Evolutionary conservation across 2,888 invertebrate genomes (phyloP), one percentile per base, ranked within the genome.

Genomic region (Ctenicera cuprea): DNA sequence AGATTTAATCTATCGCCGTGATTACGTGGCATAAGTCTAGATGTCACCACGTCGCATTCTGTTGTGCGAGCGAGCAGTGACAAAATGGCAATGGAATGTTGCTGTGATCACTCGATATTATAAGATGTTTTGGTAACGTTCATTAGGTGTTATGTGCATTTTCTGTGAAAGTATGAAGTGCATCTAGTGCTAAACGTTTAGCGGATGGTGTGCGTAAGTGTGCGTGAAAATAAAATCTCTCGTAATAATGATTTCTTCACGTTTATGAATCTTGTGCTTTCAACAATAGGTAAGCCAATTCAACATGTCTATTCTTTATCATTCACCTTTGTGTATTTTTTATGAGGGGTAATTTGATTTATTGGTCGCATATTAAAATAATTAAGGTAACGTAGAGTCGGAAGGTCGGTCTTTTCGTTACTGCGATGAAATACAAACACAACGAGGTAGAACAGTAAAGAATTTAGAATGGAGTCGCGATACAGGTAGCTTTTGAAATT

Each of bases 41-140:
- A 80, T 79, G 80, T 78, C 80, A 79, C 77, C 76, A 76, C 75
- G 43, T 71, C 66, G 65, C 50, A 43, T 65, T 74, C 78, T 79
- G 77, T 76, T 78, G 73, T 71, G 66, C 65, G 76, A 78, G 72
- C 73, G 78, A 80, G 76, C 79, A 86, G 86, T 87, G 86, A 87
- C 87, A 87, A 87, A 86, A 87, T 87, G 87, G 87, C 87, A 87
- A 86, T 85, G 86, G 86, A 86, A 86, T 87, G 87, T 86, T 75
- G 72, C 71, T 75, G 69, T 69, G 59, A 67, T 61, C 69, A 72
- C 75, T 69, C 52, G 64, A 75, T 69, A 65, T 69, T 75, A 65
- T 75, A 71, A 71, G 61, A 75, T 85, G 83, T 85, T 85, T 85
- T 85, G 83, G 80, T 79, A 80, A 82, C 76, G 82, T 83, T 84